phyloP scores from a whole-genome alignment of 2,888 invertebrate genomes.

The Tiphia femorata region DNA sequence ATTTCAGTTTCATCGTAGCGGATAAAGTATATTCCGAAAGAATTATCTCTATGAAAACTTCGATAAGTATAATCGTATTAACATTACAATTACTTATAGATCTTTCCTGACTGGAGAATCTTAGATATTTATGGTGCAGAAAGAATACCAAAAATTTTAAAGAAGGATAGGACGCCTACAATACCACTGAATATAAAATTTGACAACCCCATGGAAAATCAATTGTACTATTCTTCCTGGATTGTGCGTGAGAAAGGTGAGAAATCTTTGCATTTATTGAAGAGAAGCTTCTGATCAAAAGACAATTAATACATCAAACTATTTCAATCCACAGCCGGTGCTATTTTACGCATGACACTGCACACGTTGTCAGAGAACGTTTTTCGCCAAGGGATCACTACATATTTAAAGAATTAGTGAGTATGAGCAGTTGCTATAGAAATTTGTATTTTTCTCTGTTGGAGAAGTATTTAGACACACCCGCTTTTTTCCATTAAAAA shows the following conservation, averaged over 20 bases:
- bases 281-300: not conserved
- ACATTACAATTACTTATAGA: conserved; percentile 37
- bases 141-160: conserved; percentile 56
- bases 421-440: no score
- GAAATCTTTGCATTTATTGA: not conserved
- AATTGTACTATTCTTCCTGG: conserved; percentile 72
- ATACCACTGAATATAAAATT: conserved; percentile 72
- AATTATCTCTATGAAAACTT: no score
- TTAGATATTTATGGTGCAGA: conserved; percentile 67
- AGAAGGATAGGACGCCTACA: conserved; percentile 68
- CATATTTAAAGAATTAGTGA: conserved; percentile 46
- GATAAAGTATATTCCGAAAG: conserved; percentile 54
- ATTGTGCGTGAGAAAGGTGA: conserved; percentile 75
- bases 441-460: not conserved
- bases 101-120: conserved; percentile 71
- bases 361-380: conserved; percentile 68
- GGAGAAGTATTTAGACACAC: no score
- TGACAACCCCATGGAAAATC: conserved; percentile 69
- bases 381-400: conserved; percentile 67
- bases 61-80: no score
- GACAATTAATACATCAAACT: no score
- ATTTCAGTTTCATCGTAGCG: conserved; percentile 69
- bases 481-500: no score
- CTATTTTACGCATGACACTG: conserved; percentile 73
- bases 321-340: conserved; percentile 62